These are phyloP conservation scores for Megalops cyprinoides DNA, from an alignment of 2,797 vertebrate genomes.

Conservation along the genomic window DNA sequence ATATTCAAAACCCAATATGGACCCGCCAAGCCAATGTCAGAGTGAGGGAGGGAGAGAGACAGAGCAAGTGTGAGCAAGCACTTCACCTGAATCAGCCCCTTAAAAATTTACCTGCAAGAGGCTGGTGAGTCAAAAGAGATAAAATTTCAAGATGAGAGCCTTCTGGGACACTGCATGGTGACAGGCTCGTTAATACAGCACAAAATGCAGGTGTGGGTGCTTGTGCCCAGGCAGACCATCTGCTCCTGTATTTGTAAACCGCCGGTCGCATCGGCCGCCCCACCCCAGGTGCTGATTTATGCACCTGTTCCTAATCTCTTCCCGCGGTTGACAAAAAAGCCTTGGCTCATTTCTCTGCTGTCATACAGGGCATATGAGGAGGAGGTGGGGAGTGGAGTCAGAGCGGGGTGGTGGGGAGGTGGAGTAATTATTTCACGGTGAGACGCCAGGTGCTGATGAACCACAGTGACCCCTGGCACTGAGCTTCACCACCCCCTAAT, in stretches of 20 bases:
- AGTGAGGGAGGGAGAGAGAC: too few species aligned
- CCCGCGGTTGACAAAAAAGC: conserved; percentile 7
- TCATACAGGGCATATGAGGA: neutral
- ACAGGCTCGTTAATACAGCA: neutral
- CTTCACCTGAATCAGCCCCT: neutral
- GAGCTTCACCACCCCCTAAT: neutral
- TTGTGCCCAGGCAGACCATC: neutral
- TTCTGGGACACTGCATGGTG: too few species aligned
- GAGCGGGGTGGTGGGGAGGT: neutral
- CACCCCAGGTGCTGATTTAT: neutral
- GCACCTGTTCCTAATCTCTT: neutral
- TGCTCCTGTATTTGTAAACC: neutral
- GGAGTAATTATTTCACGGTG: conserved; percentile 29
- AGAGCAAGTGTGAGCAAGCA: too few species aligned
- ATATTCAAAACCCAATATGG: neutral
- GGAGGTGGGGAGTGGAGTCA: neutral
- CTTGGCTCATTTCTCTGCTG: neutral
- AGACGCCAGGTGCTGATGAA: conserved; percentile 9
- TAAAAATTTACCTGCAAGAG: neutral
- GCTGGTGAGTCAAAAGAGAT: too few species aligned
- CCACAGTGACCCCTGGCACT: conserved; percentile 11
- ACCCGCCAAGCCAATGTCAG: neutral
- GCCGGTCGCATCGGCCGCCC: neutral
- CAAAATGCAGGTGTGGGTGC: neutral
- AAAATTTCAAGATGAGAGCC: neutral